phyloP scores from a whole-genome alignment of 2,797 vertebrate species.

The Melanotaenia parkinsoni region DNA sequence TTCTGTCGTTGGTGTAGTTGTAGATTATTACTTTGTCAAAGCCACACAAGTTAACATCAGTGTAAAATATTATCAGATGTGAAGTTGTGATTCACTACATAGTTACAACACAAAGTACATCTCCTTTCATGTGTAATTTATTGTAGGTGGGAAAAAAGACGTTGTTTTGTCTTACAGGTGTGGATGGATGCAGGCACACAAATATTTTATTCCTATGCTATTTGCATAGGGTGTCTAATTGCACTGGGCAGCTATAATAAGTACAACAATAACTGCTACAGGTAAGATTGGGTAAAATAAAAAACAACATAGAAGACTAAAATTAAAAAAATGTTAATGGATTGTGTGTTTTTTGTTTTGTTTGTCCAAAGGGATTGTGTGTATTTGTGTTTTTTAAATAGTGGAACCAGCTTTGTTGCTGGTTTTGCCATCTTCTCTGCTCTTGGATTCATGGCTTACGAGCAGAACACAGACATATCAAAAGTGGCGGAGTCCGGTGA shows the following conservation, averaged over 20 bases:
- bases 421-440: constrained; percentile 88
- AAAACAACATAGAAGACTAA: neutral
- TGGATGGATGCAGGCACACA: constrained; percentile 89
- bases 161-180: constrained; percentile 71
- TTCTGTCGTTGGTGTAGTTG: neutral
- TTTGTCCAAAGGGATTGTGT: constrained; percentile 80
- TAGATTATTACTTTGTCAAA: constrained; percentile 14
- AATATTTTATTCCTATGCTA: constrained; percentile 87
- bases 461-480: constrained; percentile 83
- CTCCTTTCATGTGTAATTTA: neutral
- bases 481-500: constrained; percentile 85
- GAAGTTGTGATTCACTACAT: neutral
- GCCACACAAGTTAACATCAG: neutral
- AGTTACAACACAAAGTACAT: neutral
- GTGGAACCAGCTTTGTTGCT: constrained; percentile 86
- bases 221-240: constrained; percentile 84
- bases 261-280: constrained; percentile 88
- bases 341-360: constrained; percentile 8
- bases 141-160: neutral
- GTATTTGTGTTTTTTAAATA: constrained; percentile 85
- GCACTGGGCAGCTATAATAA: constrained; percentile 87
- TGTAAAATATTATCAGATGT: constrained; percentile 27
- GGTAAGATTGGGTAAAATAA: constrained; percentile 69
- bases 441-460: constrained; percentile 86
- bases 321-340: neutral